A percentile compares a stretch with the other conserved stretches of the same genome.
phyloP scores from a whole-genome alignment of 2,888 invertebrate species.

The Mylabris sibirica region DNA sequence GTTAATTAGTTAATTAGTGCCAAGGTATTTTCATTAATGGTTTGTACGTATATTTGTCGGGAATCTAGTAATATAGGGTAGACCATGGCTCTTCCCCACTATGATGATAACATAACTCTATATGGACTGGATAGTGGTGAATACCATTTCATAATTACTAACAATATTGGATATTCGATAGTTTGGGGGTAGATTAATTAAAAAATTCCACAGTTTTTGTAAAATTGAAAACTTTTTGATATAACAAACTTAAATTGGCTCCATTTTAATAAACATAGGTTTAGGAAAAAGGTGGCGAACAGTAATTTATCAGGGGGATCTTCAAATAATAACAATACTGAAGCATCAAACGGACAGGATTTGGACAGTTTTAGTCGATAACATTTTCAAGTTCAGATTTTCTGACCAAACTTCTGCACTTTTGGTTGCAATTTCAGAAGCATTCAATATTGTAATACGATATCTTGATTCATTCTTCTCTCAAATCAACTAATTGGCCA shows the following conservation, averaged over 20 bases:
- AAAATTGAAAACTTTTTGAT: not conserved
- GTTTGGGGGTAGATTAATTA: not conserved
- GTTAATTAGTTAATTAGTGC: conserved; percentile 52
- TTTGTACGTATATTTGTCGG: conserved; percentile 41
- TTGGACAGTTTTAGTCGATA: too few relatives aligned
- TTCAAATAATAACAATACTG: too few relatives aligned
- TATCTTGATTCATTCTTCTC: too few relatives aligned
- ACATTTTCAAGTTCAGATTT: too few relatives aligned
- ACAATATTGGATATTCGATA: not conserved
- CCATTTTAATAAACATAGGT: not conserved
- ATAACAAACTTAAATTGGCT: conserved; percentile 17
- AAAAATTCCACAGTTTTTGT: conserved; percentile 1
- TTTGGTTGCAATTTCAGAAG: too few relatives aligned
- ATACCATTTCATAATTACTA: not conserved
- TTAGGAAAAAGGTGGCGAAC: too few relatives aligned
- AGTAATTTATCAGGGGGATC: too few relatives aligned
- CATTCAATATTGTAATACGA: too few relatives aligned
- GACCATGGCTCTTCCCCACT: too few relatives aligned
- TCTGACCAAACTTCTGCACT: too few relatives aligned
- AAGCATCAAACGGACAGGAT: too few relatives aligned
- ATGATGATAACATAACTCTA: conserved; percentile 34
- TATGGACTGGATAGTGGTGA: conserved; percentile 18
- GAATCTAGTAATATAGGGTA: conserved; percentile 32
- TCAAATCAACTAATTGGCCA: too few relatives aligned
- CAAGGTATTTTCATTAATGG: conserved; percentile 53